phyloP scores from a whole-genome alignment of 1,140 invertebrate genomes.

The Pteromalus puparum region DNA sequence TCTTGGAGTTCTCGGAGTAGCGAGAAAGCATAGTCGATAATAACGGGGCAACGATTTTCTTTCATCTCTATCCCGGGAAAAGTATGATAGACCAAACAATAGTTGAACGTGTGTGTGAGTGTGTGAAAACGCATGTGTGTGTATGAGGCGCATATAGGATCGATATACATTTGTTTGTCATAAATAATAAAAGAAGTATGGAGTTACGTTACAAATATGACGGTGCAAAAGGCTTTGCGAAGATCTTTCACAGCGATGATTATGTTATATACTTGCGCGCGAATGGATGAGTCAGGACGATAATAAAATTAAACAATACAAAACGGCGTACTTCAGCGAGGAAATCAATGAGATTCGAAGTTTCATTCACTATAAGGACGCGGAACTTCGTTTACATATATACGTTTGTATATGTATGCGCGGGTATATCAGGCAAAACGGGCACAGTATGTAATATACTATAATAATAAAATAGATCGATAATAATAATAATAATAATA shows the following conservation, averaged over 20 bases:
- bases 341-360: slow-evolving; percentile 46
- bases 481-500: slow-evolving; percentile 21
- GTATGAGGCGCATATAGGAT: slow-evolving; percentile 28
- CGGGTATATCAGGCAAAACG: slow-evolving; percentile 13
- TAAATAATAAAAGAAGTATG: slow-evolving; percentile 18
- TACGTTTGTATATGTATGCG: background rate
- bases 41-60: slow-evolving; percentile 51
- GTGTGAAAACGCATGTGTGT: background rate
- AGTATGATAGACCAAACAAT: slow-evolving; percentile 26
- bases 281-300: slow-evolving; percentile 23
- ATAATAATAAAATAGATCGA: slow-evolving; percentile 1
- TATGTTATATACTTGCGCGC: slow-evolving; percentile 33
- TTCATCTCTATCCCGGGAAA: slow-evolving; percentile 46
- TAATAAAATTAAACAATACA: slow-evolving; percentile 8
- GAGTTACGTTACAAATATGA: slow-evolving; percentile 28
- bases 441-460: background rate
- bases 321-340: slow-evolving; percentile 40
- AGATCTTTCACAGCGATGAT: slow-evolving; percentile 40
- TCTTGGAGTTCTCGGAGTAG: slow-evolving; percentile 70
- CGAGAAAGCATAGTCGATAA: slow-evolving; percentile 65
- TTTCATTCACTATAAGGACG: slow-evolving; percentile 15
- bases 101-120: background rate
- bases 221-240: slow-evolving; percentile 48
- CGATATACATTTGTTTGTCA: slow-evolving; percentile 27
- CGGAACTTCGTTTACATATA: slow-evolving; percentile 30